Evolutionary conservation across 2,888 invertebrate species (phyloP).

Genomic region (Caenorhabditis sp.): DNA sequence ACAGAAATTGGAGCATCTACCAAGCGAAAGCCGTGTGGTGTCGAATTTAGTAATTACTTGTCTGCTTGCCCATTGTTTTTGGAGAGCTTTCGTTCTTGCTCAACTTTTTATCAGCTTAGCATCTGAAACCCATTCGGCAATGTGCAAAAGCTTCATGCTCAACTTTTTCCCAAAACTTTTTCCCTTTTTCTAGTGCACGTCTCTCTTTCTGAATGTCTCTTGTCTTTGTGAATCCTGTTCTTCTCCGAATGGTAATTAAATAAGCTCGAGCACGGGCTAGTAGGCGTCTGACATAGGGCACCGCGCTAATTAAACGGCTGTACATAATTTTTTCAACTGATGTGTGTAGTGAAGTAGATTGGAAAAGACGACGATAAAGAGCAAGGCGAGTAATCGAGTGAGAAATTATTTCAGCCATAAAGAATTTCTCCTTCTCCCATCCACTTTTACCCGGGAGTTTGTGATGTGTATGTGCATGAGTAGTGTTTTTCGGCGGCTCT

Average conservation of each 20-base stretch:
- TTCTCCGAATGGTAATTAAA: constrained; percentile 39
- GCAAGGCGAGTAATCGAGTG: constrained; percentile 56
- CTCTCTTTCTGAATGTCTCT: background rate
- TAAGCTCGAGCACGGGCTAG: constrained; percentile 17
- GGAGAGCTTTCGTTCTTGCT: no score
- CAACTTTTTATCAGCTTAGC: background rate
- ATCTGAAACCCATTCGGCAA: background rate
- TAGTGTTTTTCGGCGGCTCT: constrained; percentile 29
- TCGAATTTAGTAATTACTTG: no score
- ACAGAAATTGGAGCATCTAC: no score
- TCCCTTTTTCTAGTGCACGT: background rate
- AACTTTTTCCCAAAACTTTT: constrained; percentile 4
- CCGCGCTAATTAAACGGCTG: constrained; percentile 54
- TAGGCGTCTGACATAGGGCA: constrained; percentile 26
- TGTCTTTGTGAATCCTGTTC: constrained; percentile 20
- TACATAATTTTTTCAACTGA: constrained; percentile 54
- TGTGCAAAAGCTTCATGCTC: background rate
- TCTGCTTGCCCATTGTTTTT: no score
- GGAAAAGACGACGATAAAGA: constrained; percentile 45
- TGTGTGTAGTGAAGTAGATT: constrained; percentile 56
- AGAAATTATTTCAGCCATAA: constrained; percentile 61
- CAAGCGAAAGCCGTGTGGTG: no score
- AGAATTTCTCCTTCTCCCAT: constrained; percentile 32
- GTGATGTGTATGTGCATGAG: constrained; percentile 20
- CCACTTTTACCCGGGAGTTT: constrained; percentile 20